Conservation (phyloP, 2,888 invertebrate species). For the Acanthoscelides obtectus region DNA sequence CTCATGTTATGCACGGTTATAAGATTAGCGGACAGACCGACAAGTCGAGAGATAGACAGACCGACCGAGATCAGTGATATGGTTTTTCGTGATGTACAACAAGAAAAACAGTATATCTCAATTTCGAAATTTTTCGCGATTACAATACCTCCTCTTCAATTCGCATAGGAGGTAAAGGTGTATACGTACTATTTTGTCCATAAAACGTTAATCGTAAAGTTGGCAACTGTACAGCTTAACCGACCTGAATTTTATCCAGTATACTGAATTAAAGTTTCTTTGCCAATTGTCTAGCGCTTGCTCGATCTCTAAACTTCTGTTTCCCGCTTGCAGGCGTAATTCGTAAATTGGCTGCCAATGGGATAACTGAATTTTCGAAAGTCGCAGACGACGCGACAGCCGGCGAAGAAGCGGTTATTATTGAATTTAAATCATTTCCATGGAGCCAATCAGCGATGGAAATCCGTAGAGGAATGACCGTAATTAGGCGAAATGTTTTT, state of each 20-base stretch:
- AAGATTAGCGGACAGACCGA: too few species aligned
- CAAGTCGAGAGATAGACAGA: too few species aligned
- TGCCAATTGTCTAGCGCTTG: not conserved
- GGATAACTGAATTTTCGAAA: not conserved
- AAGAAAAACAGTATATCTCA: too few species aligned
- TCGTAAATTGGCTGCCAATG: not conserved
- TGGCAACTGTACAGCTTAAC: not conserved
- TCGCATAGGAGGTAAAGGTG: too few species aligned
- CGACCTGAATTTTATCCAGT: not conserved
- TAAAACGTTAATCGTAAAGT: not conserved
- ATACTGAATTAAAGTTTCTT: not conserved
- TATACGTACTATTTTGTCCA: too few species aligned
- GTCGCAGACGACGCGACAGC: not conserved
- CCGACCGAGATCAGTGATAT: too few species aligned
- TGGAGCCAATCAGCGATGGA: not conserved
- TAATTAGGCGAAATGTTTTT: not conserved
- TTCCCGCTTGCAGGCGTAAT: not conserved
- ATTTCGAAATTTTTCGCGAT: too few species aligned
- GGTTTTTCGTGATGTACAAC: too few species aligned
- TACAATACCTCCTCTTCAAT: too few species aligned
- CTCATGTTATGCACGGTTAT: too few species aligned
- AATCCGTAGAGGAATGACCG: not conserved
- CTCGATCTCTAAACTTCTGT: not conserved
- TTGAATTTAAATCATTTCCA: not conserved
- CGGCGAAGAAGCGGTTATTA: not conserved